Evolutionary conservation across 2,797 vertebrate species (phyloP).

Genomic region (Platalea minor): DNA sequence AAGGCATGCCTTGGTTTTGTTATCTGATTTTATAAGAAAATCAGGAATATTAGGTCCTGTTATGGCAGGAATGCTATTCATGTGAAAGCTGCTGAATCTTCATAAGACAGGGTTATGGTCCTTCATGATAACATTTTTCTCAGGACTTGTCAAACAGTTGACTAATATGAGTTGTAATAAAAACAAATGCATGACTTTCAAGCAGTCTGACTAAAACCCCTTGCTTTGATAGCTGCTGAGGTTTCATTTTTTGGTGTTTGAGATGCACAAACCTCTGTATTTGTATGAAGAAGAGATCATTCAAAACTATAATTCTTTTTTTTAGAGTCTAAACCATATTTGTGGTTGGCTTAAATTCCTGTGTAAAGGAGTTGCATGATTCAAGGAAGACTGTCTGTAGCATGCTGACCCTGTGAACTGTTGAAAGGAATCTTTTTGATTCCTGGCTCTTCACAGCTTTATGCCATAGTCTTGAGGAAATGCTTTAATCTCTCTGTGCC

Average conservation of each 20-base stretch:
- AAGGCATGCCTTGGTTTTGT: neutral
- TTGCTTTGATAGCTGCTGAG: neutral
- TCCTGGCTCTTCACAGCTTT: neutral
- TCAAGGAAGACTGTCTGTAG: neutral
- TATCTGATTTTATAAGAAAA: neutral
- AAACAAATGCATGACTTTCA: neutral
- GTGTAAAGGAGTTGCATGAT: neutral
- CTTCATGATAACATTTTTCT: neutral
- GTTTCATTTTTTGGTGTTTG: neutral
- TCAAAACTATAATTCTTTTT: neutral
- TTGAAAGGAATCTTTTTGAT: neutral
- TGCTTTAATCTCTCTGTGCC: neutral
- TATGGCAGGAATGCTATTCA: neutral
- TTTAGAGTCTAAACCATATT: neutral
- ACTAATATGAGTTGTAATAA: neutral
- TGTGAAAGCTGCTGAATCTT: neutral
- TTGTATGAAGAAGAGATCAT: neutral
- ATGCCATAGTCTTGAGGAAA: neutral
- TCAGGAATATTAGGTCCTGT: neutral
- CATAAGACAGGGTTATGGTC: neutral
- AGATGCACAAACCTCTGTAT: neutral
- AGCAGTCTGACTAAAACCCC: neutral
- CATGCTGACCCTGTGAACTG: neutral
- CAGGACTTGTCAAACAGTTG: neutral
- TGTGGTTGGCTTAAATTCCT: neutral